Evolutionary conservation across 2,888 invertebrate species (phyloP).

Genomic region (Luperina testacea): DNA sequence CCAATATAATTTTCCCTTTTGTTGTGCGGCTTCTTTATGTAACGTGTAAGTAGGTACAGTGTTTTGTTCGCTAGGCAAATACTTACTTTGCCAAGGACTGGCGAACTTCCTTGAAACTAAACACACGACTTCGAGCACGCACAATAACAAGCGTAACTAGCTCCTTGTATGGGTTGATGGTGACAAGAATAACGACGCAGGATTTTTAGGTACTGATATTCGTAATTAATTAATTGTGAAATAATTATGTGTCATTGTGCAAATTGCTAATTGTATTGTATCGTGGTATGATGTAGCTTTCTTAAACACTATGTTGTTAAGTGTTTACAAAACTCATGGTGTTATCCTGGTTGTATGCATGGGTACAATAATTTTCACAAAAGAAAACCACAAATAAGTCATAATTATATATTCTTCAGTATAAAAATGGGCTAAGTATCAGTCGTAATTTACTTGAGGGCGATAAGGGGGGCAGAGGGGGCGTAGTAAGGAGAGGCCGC

Average conservation of each 20-base stretch:
- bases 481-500: slow-evolving; percentile 74
- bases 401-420: slow-evolving; percentile 60
- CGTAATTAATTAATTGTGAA: background rate
- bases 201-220: background rate
- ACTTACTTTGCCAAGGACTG: slow-evolving; percentile 74
- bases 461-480: slow-evolving; percentile 80
- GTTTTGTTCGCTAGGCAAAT: slow-evolving; percentile 66
- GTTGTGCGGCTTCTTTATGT: slow-evolving; percentile 75
- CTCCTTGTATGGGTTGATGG: slow-evolving; percentile 50
- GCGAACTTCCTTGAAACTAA: slow-evolving; percentile 77
- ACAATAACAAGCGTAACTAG: slow-evolving; percentile 58
- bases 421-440: slow-evolving; percentile 72
- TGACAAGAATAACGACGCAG: slow-evolving; percentile 15
- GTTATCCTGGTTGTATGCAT: background rate
- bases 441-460: slow-evolving; percentile 80
- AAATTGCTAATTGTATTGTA: background rate
- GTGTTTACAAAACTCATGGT: background rate
- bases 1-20: slow-evolving; percentile 66
- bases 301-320: background rate
- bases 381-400: slow-evolving; percentile 20
- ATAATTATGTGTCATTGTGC: no score
- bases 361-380: background rate
- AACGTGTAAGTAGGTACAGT: slow-evolving; percentile 59
- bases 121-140: slow-evolving; percentile 58
- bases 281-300: background rate